These are phyloP conservation scores for Drosophila diplacantha DNA, from an alignment of 2,888 invertebrate species.

Conservation along the genomic window DNA sequence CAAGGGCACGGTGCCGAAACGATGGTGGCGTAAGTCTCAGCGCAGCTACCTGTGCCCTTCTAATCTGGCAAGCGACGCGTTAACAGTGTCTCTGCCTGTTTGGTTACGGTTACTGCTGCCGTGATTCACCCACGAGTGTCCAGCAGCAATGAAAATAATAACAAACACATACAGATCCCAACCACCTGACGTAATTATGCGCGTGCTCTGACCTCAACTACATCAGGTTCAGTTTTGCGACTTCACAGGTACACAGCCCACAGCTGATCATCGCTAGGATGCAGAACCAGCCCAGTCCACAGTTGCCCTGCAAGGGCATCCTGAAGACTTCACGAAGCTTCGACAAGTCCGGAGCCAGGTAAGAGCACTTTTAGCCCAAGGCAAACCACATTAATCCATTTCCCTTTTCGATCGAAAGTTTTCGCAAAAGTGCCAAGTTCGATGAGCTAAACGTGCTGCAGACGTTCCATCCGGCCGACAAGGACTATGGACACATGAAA, in stretches of 20 bases:
- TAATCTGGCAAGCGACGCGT: constrained; percentile 41
- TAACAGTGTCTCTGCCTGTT: constrained; percentile 28
- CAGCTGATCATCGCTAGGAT: constrained; percentile 45
- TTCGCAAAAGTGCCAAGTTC: constrained; percentile 87
- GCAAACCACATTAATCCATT: background rate
- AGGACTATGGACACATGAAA: constrained; percentile 99
- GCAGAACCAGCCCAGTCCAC: constrained; percentile 77
- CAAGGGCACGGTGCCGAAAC: constrained; percentile 58
- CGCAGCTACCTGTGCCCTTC: constrained; percentile 44
- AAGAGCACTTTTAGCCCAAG: constrained; percentile 32
- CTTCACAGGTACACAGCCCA: constrained; percentile 16
- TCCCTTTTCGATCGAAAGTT: constrained; percentile 53
- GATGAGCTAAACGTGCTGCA: constrained; percentile 99
- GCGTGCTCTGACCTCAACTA: constrained; percentile 25
- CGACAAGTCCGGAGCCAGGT: constrained; percentile 82
- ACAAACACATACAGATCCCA: constrained; percentile 18
- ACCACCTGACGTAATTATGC: constrained; percentile 52
- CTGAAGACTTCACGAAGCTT: constrained; percentile 95
- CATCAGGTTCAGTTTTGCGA: constrained; percentile 30
- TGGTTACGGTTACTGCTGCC: constrained; percentile 27
- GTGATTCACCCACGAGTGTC: constrained; percentile 44
- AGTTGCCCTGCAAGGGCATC: constrained; percentile 85
- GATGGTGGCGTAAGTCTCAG: constrained; percentile 54
- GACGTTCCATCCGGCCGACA: constrained; percentile 97
- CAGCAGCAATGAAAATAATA: constrained; percentile 14